These are phyloP conservation scores for Chaunax sp. DNA, from an alignment of 2,797 vertebrate genomes.

Conservation along the genomic window DNA sequence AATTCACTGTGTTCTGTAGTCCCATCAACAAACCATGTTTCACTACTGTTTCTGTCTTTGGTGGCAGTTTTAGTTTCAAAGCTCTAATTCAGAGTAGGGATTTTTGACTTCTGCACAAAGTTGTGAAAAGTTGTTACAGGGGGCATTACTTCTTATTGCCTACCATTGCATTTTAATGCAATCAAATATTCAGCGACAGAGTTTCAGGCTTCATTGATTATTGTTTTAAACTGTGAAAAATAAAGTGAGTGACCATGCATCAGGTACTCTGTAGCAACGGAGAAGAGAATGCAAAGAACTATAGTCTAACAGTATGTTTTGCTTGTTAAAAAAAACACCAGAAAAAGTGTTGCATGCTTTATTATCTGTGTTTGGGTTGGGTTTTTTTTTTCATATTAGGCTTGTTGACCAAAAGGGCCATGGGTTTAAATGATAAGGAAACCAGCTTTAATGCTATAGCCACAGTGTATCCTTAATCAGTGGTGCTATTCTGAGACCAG, in stretches of 20 bases:
- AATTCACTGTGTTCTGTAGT: constrained; percentile 15
- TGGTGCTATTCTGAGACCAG: constrained; percentile 56
- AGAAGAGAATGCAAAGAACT: constrained; percentile 53
- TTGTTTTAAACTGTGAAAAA: constrained; percentile 57
- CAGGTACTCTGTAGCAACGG: constrained; percentile 58
- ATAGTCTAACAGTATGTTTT: constrained; percentile 38
- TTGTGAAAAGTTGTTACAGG: constrained; percentile 20
- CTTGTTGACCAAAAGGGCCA: constrained; percentile 62
- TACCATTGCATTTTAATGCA: constrained; percentile 32
- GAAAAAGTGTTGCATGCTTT: constrained; percentile 53
- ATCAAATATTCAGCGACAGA: constrained; percentile 28
- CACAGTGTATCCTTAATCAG: constrained; percentile 42
- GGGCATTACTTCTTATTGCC: constrained; percentile 35
- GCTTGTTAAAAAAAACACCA: constrained; percentile 33
- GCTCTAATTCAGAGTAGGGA: constrained; percentile 10
- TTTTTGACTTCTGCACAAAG: constrained; percentile 35
- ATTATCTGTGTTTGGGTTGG: constrained; percentile 44
- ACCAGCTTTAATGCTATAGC: constrained; percentile 52
- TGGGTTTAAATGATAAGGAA: constrained; percentile 44
- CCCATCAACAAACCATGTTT: constrained; percentile 1
- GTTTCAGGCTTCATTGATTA: constrained; percentile 34
- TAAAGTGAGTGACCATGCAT: constrained; percentile 37
- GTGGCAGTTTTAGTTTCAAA: constrained; percentile 17
- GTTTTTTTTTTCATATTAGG: constrained; percentile 29
- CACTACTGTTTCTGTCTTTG: constrained; percentile 5